Evolutionary conservation across 64 coral and sea anemone genomes (phyloP).

Genomic region (Stylophora pistillata): DNA sequence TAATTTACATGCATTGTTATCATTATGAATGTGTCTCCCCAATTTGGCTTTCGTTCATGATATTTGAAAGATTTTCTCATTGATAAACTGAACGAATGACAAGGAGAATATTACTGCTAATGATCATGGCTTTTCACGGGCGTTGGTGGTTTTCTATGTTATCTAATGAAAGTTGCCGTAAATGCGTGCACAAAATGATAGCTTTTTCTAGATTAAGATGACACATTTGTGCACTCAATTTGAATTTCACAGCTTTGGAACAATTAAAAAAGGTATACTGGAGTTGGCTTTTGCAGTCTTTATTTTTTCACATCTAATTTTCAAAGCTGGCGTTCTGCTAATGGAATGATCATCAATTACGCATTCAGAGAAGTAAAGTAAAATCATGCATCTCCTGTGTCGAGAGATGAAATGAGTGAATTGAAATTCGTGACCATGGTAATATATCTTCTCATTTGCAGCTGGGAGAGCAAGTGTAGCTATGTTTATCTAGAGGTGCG

Average conservation of each 20-base stretch:
- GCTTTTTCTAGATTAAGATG: not conserved
- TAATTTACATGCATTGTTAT: slow-evolving; percentile 36
- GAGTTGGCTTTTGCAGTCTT: not conserved
- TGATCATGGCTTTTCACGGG: not conserved
- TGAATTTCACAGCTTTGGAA: slow-evolving; percentile 37
- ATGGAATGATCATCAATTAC: not conserved
- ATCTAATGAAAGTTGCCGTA: slow-evolving; percentile 4
- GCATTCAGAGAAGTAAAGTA: not conserved
- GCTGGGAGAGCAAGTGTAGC: too few relatives aligned
- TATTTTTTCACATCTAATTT: not conserved
- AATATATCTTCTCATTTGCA: too few relatives aligned
- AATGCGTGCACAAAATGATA: not conserved
- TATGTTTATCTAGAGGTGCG: too few relatives aligned
- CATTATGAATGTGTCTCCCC: slow-evolving; percentile 14
- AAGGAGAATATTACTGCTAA: slow-evolving; percentile 10
- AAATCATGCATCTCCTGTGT: too few relatives aligned
- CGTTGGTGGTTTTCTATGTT: slow-evolving; percentile 9
- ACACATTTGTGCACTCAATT: slow-evolving; percentile 7
- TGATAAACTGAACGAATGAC: slow-evolving; percentile 6
- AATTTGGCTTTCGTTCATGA: slow-evolving; percentile 24
- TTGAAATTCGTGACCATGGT: too few relatives aligned
- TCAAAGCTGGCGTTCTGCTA: not conserved
- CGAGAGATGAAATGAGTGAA: too few relatives aligned
- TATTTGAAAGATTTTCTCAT: slow-evolving; percentile 9
- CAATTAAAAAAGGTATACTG: slow-evolving; percentile 4